phyloP scores from a whole-genome alignment of 2,113 vertebrate species.

The Mohoua ochrocephala region DNA sequence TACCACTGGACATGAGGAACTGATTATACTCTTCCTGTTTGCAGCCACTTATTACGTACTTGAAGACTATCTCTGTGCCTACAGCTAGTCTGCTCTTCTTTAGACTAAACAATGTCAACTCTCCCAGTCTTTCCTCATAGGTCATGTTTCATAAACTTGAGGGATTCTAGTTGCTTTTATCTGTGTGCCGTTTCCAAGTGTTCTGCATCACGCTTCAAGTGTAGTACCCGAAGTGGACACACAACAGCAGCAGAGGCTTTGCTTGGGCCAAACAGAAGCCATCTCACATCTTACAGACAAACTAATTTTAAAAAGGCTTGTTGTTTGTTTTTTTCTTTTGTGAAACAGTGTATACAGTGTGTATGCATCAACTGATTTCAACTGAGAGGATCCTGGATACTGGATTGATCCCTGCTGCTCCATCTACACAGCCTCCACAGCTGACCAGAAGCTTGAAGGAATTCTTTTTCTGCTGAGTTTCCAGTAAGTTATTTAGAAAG shows the following conservation, averaged over 20 bases:
- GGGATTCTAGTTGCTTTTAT: neutral
- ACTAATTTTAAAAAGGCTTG: neutral
- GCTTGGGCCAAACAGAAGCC: neutral
- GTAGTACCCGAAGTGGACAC: conserved; percentile 27
- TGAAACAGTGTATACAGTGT: neutral
- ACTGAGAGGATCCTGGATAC: neutral
- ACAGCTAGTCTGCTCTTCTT: neutral
- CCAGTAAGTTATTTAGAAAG: neutral
- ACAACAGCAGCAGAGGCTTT: conserved; percentile 43
- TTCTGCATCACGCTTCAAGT: neutral
- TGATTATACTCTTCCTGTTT: neutral
- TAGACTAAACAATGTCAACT: neutral
- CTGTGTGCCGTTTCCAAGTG: neutral
- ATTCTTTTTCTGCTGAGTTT: neutral
- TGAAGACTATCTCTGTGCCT: neutral
- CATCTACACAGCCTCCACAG: neutral
- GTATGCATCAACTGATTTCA: neutral
- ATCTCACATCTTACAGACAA: neutral
- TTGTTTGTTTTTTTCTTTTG: neutral
- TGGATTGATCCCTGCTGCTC: neutral
- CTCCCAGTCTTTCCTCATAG: neutral
- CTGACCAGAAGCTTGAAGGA: neutral
- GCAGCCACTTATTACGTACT: neutral
- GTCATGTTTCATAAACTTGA: neutral
- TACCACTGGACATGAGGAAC: neutral